Evolutionary conservation across 2,888 invertebrate species (phyloP).

Genomic region (Serrognathus titanus): DNA sequence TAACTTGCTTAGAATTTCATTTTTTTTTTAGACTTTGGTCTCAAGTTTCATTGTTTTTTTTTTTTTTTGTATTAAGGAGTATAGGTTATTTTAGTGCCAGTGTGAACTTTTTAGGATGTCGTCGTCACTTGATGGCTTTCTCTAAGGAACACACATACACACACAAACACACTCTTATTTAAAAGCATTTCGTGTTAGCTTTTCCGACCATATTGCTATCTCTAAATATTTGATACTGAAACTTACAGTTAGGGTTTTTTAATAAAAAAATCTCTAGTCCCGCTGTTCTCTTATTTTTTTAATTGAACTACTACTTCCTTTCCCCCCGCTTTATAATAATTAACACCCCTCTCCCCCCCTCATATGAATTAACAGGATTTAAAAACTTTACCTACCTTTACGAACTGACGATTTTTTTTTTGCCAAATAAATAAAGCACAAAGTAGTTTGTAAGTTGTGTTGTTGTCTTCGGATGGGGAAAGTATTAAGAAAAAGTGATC

Average conservation of each 20-base stretch:
- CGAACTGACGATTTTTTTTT: conserved; percentile 18
- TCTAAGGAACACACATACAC: conserved; percentile 6
- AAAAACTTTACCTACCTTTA: conserved; percentile 25
- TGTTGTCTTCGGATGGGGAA: conserved; percentile 19
- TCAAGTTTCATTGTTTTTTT: conserved; percentile 37
- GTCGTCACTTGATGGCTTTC: conserved; percentile 13
- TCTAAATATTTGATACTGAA: conserved; percentile 56
- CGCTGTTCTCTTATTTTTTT: conserved; percentile 50
- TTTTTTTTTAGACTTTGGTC: conserved; percentile 42
- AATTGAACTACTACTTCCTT: conserved; percentile 9
- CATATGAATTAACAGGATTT: conserved; percentile 24
- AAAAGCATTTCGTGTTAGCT: conserved; percentile 56
- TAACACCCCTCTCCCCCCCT: conserved; percentile 8
- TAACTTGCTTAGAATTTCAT: conserved; percentile 16
- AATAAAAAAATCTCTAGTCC: conserved; percentile 66
- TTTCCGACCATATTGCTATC: conserved; percentile 49
- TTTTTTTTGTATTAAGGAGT: conserved; percentile 27
- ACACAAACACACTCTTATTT: conserved; percentile 15
- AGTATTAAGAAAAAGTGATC: conserved; percentile 23
- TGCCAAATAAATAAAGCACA: conserved; percentile 32
- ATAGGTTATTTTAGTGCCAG: conserved; percentile 36
- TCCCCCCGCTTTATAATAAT: conserved; percentile 4
- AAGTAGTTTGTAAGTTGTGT: conserved; percentile 33
- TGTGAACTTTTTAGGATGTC: conserved; percentile 22
- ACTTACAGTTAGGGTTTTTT: conserved; percentile 54